A percentile compares a stretch with the other conserved stretches of the same genome.
Conservation (phyloP, 2,888 invertebrate genomes). For the Cryptocheilus praepositus region DNA sequence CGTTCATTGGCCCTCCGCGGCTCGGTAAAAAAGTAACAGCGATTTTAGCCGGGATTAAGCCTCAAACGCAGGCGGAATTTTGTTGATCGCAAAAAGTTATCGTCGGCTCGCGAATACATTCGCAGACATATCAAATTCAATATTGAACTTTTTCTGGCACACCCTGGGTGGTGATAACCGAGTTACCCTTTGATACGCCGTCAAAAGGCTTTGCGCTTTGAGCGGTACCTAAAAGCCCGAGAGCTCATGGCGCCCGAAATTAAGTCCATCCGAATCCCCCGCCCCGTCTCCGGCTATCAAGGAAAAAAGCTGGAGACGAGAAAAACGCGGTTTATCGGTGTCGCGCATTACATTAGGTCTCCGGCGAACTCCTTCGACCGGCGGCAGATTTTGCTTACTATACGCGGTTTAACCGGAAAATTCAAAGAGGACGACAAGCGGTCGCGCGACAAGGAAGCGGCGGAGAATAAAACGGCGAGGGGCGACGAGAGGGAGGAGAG, state of each 20-base stretch:
- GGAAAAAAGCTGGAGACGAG: background rate
- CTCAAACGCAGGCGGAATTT: too few species aligned
- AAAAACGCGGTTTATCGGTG: constrained; percentile 4
- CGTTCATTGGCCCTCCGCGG: too few species aligned
- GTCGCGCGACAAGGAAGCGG: constrained; percentile 23
- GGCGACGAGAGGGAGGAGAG: background rate
- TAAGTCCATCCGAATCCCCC: constrained; percentile 15
- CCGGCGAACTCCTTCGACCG: constrained; percentile 24
- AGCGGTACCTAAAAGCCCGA: constrained; percentile 7
- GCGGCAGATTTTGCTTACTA: constrained; percentile 36
- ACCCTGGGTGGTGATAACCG: background rate
- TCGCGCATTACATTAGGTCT: constrained; percentile 36
- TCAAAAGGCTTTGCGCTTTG: constrained; percentile 1
- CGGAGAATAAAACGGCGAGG: background rate
- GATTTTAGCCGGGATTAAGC: too few species aligned
- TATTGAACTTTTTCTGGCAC: constrained; percentile 5
- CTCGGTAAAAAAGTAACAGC: too few species aligned
- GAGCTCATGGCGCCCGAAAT: constrained; percentile 10
- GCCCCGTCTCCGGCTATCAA: background rate
- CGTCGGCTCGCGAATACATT: too few species aligned
- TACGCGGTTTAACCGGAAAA: constrained; percentile 23
- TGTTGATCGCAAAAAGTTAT: too few species aligned
- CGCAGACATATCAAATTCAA: too few species aligned
- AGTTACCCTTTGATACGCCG: constrained; percentile 11
- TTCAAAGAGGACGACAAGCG: constrained; percentile 34